These are phyloP conservation scores for Muscidifurax raptorellus DNA, from an alignment of 1,140 invertebrate species.

Conservation along the genomic window DNA sequence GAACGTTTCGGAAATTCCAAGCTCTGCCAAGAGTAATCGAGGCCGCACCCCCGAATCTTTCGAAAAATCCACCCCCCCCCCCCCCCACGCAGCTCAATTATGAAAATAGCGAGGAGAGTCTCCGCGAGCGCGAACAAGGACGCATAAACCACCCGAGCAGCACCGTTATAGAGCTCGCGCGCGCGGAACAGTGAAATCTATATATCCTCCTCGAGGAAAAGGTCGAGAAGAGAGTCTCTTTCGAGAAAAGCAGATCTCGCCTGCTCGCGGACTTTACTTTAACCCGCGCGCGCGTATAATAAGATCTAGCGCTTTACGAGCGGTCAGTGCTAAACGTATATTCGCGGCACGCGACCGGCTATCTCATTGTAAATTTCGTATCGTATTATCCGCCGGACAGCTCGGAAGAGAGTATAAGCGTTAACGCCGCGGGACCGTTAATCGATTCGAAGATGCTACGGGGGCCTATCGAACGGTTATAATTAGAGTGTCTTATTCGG, in stretches of 20 bases:
- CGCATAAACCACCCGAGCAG: neutral
- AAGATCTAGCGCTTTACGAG: constrained; percentile 24
- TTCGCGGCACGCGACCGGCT: constrained; percentile 3
- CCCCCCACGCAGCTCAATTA: neutral
- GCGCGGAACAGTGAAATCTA: constrained; percentile 19
- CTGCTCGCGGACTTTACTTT: neutral
- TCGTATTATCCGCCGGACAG: neutral
- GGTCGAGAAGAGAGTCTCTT: neutral
- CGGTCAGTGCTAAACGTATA: neutral
- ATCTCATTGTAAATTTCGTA: constrained; percentile 37
- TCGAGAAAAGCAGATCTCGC: constrained; percentile 23
- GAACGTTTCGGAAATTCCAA: too few species aligned
- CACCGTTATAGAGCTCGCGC: neutral
- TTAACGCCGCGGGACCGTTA: neutral
- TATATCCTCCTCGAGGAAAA: constrained; percentile 8
- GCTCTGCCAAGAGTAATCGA: neutral
- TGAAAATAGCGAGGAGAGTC: neutral
- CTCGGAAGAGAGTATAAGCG: neutral
- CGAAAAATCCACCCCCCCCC: neutral
- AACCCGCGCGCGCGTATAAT: neutral
- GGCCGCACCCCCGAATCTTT: too few species aligned
- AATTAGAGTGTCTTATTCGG: neutral
- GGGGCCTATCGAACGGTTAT: neutral
- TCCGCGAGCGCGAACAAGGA: neutral
- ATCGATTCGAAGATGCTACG: neutral